Evolutionary conservation across 2,797 vertebrate species (phyloP).

Genomic region (Melanotaenia maccullochi): DNA sequence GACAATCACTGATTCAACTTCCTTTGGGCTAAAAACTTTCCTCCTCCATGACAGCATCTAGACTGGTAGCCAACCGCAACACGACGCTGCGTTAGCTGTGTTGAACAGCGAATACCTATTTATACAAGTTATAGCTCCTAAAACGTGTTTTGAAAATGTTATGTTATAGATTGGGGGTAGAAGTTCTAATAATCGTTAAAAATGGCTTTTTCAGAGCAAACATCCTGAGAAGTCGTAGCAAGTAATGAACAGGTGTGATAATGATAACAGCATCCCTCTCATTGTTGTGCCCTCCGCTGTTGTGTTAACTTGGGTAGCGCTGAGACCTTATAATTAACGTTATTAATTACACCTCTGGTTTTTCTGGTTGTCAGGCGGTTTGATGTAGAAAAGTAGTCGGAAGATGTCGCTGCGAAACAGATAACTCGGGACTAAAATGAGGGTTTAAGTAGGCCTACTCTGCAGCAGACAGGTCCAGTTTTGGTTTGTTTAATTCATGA

Average conservation of each 20-base stretch:
- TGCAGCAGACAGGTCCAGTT: no score
- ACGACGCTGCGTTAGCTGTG: no score
- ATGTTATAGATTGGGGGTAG: neutral
- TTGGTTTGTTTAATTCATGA: neutral
- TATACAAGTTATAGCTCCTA: neutral
- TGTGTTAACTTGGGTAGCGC: neutral
- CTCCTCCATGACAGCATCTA: no score
- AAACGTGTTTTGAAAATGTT: neutral
- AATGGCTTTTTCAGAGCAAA: neutral
- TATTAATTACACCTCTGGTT: neutral
- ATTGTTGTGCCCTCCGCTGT: neutral
- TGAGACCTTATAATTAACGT: neutral
- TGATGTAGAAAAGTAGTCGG: neutral
- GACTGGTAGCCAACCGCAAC: no score
- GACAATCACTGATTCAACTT: no score
- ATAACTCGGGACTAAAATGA: no score
- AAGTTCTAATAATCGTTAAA: neutral
- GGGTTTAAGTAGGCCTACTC: no score
- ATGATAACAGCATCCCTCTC: neutral
- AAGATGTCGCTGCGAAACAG: conserved; percentile 46
- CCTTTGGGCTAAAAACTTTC: no score
- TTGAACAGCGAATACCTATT: neutral
- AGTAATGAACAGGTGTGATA: no score
- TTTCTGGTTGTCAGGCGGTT: neutral
- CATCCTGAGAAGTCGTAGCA: neutral